Evolutionary conservation across 2,797 vertebrate genomes (phyloP).

Genomic region (Sebastes matsubarae): DNA sequence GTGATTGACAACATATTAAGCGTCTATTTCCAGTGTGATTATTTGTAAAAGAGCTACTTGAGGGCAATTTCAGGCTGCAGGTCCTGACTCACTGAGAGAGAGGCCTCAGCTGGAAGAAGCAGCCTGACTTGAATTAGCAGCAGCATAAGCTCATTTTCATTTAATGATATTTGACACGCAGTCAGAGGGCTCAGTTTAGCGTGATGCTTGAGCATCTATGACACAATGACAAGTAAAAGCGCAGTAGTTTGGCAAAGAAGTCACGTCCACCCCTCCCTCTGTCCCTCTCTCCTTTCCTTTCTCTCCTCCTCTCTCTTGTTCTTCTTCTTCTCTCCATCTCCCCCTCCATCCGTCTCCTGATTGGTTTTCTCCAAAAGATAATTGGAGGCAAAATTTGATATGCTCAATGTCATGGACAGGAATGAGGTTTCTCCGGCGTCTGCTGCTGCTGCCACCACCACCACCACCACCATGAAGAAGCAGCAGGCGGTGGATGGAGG

Average conservation of each 20-base stretch:
- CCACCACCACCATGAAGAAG: slow-evolving; percentile 78
- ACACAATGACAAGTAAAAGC: slow-evolving; percentile 64
- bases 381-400: slow-evolving; percentile 80
- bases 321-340: slow-evolving; percentile 23
- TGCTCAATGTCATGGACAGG: slow-evolving; percentile 84
- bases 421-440: slow-evolving; percentile 77
- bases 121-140: slow-evolving; percentile 13
- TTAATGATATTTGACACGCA: slow-evolving; percentile 34
- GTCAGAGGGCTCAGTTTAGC: slow-evolving; percentile 19
- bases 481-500: slow-evolving; percentile 69
- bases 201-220: slow-evolving; percentile 34
- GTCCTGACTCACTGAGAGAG: slow-evolving; percentile 25
- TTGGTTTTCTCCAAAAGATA: slow-evolving; percentile 80
- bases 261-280: slow-evolving; percentile 76
- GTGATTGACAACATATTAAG: not conserved
- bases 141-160: not conserved
- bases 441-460: slow-evolving; percentile 40
- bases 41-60: not conserved
- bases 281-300: slow-evolving; percentile 42
- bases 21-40: not conserved
- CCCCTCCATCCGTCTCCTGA: slow-evolving; percentile 51
- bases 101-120: slow-evolving; percentile 21
- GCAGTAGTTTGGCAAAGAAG: slow-evolving; percentile 80
- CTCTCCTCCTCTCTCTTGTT: not conserved
- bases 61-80: not conserved